Conservation (phyloP, 1,140 invertebrate genomes). For the Drosophila dunni region DNA sequence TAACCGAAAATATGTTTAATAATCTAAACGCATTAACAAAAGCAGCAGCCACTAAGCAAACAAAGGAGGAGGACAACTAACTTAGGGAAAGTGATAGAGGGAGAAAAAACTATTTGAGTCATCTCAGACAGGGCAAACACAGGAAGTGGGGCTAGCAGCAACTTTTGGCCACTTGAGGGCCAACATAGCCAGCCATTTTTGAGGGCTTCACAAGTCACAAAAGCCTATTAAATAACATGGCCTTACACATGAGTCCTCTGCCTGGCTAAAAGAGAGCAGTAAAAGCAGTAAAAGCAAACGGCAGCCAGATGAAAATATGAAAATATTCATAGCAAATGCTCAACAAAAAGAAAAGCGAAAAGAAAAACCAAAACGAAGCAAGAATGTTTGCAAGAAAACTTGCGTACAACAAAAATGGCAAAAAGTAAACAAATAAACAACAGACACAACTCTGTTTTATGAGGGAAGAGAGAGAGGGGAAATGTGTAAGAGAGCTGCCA, state of each 20-base stretch:
- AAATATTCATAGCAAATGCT: constrained; percentile 67
- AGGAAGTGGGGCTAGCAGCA: background rate
- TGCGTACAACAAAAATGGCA: constrained; percentile 66
- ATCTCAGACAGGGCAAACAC: constrained; percentile 33
- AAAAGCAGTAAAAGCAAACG: constrained; percentile 36
- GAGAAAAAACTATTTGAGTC: constrained; percentile 3
- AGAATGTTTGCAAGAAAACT: constrained; percentile 40
- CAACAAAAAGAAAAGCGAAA: constrained; percentile 16
- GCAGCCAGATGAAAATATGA: constrained; percentile 65
- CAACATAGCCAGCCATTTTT: constrained; percentile 45
- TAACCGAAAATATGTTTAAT: constrained; percentile 76
- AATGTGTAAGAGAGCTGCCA: constrained; percentile 15
- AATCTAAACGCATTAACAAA: constrained; percentile 75
- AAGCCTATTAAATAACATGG: constrained; percentile 82
- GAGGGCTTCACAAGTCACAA: constrained; percentile 56
- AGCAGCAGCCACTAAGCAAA: constrained; percentile 62
- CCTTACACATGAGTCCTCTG: constrained; percentile 69
- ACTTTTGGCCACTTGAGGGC: constrained; percentile 31
- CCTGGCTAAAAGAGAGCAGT: constrained; percentile 56
- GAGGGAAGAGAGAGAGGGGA: background rate
- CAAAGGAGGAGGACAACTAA: constrained; percentile 30
- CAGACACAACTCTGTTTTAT: constrained; percentile 8
- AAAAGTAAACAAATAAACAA: constrained; percentile 79
- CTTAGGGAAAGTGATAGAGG: background rate
- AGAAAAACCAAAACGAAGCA: constrained; percentile 9